Evolutionary conservation across 2,797 vertebrate species (phyloP).

Genomic region (Gobionotothen gibberifrons): DNA sequence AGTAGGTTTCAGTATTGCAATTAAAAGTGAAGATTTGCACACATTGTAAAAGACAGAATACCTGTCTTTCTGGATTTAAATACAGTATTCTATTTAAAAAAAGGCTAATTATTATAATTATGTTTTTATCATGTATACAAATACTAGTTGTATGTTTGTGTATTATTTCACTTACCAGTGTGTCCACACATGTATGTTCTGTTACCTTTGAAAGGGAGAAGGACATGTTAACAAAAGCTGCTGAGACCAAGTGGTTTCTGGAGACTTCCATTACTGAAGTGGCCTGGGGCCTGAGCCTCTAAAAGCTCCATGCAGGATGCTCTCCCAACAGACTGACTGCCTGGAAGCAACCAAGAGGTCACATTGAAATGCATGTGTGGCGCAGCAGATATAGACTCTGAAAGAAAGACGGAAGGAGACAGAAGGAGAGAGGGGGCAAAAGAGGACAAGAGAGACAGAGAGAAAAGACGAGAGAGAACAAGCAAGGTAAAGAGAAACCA

Average conservation of each 20-base stretch:
- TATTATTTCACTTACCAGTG: constrained; percentile 9
- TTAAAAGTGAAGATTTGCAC: too few species aligned
- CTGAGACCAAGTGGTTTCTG: constrained; percentile 52
- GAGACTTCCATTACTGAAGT: constrained; percentile 70
- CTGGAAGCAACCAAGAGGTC: constrained; percentile 63
- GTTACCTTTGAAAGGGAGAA: constrained; percentile 33
- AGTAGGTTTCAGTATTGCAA: too few species aligned
- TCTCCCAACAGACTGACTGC: constrained; percentile 57
- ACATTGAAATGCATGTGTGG: constrained; percentile 68
- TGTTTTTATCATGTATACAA: background rate
- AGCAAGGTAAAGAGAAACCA: background rate
- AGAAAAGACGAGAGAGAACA: constrained; percentile 16
- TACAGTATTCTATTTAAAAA: too few species aligned
- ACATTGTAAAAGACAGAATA: too few species aligned
- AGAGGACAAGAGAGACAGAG: constrained; percentile 12
- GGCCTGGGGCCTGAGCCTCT: constrained; percentile 60
- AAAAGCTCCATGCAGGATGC: constrained; percentile 68
- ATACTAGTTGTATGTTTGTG: background rate
- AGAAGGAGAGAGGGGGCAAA: background rate
- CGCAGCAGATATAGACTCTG: constrained; percentile 35
- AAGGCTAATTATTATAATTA: too few species aligned
- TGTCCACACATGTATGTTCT: constrained; percentile 9
- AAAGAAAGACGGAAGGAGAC: constrained; percentile 18
- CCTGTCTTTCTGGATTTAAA: too few species aligned
- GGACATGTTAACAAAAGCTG: constrained; percentile 42